phyloP scores from a whole-genome alignment of 2,113 vertebrate species.

The Bos javanicus region DNA sequence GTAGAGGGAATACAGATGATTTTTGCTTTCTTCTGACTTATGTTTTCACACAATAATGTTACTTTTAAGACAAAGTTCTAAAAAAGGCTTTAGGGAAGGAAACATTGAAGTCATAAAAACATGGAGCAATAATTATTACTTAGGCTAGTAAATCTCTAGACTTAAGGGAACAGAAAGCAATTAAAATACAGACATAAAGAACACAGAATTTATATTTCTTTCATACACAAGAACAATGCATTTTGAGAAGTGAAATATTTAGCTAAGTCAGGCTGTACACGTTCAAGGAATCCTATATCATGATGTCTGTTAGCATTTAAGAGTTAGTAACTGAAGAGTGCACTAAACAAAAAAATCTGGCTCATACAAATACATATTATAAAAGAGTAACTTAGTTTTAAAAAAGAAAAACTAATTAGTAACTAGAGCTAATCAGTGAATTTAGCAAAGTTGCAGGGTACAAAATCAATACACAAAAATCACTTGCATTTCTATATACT shows the following conservation, averaged over 20 bases:
- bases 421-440: background rate
- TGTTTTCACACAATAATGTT: background rate
- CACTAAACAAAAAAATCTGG: background rate
- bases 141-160: background rate
- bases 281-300: background rate
- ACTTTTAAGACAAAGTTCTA: background rate
- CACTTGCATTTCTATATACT: background rate
- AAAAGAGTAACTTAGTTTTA: background rate
- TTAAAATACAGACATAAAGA: background rate
- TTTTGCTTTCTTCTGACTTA: constrained; percentile 10
- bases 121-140: background rate
- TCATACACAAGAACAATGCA: background rate
- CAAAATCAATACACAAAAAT: background rate
- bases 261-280: background rate
- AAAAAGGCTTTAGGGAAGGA: background rate
- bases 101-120: background rate
- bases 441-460: background rate
- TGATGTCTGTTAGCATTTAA: background rate
- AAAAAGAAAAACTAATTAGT: background rate
- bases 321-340: background rate
- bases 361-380: background rate
- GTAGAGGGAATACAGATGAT: background rate
- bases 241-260: background rate
- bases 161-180: background rate
- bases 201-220: background rate